Evolutionary conservation across 2,113 vertebrate species (phyloP).

Genomic region (Cynopterus brachyotis): DNA sequence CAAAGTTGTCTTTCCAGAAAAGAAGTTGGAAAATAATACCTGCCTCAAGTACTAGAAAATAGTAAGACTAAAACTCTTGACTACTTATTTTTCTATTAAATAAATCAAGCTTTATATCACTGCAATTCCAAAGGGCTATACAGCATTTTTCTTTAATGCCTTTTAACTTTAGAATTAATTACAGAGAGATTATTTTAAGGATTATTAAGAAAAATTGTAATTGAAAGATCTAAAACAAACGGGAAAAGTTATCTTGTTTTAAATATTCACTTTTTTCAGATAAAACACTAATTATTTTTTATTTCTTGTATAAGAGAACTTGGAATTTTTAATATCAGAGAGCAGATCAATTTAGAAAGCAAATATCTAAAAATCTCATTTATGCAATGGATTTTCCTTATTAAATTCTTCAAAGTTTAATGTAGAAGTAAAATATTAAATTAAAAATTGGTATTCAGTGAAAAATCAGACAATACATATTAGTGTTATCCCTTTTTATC

Average conservation of each 20-base stretch:
- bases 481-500: not conserved
- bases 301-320: conserved; percentile 1
- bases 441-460: not conserved
- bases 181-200: not conserved
- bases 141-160: not conserved
- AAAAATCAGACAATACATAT: conserved; percentile 12
- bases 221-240: not conserved
- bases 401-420: conserved; percentile 37
- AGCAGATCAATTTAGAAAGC: not conserved
- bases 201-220: conserved; percentile 19
- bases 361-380: not conserved
- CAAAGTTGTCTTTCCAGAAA: conserved; percentile 26
- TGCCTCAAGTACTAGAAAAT: not conserved
- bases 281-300: not conserved
- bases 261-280: not conserved
- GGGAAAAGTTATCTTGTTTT: not conserved
- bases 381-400: not conserved
- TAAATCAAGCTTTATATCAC: not conserved
- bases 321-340: not conserved
- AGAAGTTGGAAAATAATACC: not conserved
- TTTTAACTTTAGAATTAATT: not conserved
- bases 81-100: not conserved
- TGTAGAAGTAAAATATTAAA: not conserved
- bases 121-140: not conserved
- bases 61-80: not conserved